Evolutionary conservation across 2,113 vertebrate species (phyloP).

Genomic region (Lepisosteus osseus): DNA sequence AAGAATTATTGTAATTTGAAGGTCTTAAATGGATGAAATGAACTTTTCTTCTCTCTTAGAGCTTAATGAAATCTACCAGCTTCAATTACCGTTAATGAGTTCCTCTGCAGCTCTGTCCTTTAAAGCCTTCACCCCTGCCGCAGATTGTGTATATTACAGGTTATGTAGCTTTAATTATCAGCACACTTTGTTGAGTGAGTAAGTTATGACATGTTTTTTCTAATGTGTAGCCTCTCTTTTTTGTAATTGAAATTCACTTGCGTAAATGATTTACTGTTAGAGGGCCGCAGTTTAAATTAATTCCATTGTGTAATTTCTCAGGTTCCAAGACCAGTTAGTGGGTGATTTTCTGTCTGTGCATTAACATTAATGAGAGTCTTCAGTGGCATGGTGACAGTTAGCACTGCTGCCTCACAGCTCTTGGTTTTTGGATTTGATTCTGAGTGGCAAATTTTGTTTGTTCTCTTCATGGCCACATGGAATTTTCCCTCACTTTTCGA

Average conservation of each 20-base stretch:
- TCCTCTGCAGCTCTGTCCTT: constrained; percentile 34
- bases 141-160: constrained; percentile 18
- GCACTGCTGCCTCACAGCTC: too few relatives aligned
- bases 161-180: constrained; percentile 4
- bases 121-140: constrained; percentile 26
- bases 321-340: not conserved
- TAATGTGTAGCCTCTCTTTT: not conserved
- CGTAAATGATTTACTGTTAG: not conserved
- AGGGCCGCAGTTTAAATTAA: not conserved
- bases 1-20: constrained; percentile 53
- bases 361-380: not conserved
- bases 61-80: constrained; percentile 50
- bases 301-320: constrained; percentile 5
- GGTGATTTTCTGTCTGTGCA: not conserved
- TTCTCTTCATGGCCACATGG: too few relatives aligned
- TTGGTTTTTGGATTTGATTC: too few relatives aligned
- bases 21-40: constrained; percentile 34
- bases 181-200: constrained; percentile 6
- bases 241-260: constrained; percentile 17
- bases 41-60: constrained; percentile 43
- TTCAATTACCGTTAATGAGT: constrained; percentile 40
- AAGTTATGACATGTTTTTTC: not conserved
- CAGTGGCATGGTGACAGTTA: too few relatives aligned
- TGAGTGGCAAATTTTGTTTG: too few relatives aligned
- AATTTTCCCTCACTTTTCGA: too few relatives aligned